Evolutionary conservation across 2,888 invertebrate species (phyloP), one percentile per base, ranked within the genome.

Genomic region (Muschampia plurimacula): DNA sequence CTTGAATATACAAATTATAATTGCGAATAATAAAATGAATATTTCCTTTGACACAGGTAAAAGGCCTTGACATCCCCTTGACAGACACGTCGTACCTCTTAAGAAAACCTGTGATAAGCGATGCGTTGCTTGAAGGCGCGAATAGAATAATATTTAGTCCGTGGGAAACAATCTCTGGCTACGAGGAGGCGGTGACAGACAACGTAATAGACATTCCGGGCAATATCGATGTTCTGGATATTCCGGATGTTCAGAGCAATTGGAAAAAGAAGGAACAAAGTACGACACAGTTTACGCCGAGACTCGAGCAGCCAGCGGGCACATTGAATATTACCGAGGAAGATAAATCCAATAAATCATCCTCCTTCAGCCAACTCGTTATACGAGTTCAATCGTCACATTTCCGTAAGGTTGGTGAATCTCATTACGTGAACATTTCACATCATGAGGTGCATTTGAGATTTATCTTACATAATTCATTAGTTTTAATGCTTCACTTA

Each of bases 61-160:
- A 92, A 83, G 94, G 93, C 44, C 88, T 93, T 76, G 90, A 93
- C 80, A 93, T 94, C 74, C 93, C 93, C 28, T 82, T 87, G 72
- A 88, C 83, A 75, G 92, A 92, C 76, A 81, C 83, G 69, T 79
- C 86, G 73, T 86, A 87, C 82, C 80, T 82, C 76, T 84, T 84
- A 78, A 86, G 86, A 80, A 89, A 89, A 82, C 88, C 91, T 83
- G 86, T 87, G 84, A 89, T 90, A 86, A 87, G 87, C 76, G 93
- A 93, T 83, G 84, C 92, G 75, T 93, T 93, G 72, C 88, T 94
- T 74, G 94, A 94, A 86, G 92, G 94, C 84, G 94, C 92, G 83
- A 94, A 94, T 87, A 92, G 92, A 89, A 94, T 94, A 86, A 94
- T 94, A 90, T 94, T 94, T 86, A 94, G 93, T 86, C 94, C 94